These are phyloP conservation scores for Hypotaenidia okinawae DNA, from an alignment of 2,797 vertebrate species.

Conservation along the genomic window DNA sequence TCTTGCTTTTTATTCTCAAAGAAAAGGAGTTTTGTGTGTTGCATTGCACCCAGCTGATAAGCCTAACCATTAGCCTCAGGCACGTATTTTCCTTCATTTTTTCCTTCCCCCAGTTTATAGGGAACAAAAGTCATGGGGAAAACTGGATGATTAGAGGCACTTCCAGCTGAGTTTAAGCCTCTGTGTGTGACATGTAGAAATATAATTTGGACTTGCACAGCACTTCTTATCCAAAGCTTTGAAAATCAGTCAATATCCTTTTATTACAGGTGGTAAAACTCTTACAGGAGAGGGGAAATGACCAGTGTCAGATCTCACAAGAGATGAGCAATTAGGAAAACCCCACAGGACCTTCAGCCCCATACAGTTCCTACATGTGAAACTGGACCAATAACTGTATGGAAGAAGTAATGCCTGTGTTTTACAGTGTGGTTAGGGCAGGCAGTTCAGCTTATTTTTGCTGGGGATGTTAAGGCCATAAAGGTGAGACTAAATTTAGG, in stretches of 20 bases:
- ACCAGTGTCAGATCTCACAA: not conserved
- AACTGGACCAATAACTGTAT: not conserved
- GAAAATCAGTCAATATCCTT: not conserved
- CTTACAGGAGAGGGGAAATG: not conserved
- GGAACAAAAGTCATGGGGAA: not conserved
- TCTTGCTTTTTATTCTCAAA: slow-evolving; percentile 32
- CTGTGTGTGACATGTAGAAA: not conserved
- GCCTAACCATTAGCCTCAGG: slow-evolving; percentile 32
- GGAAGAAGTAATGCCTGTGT: not conserved
- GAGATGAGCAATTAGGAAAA: not conserved
- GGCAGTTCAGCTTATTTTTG: not conserved
- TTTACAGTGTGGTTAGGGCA: not conserved
- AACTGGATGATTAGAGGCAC: slow-evolving; percentile 21
- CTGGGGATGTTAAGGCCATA: not conserved
- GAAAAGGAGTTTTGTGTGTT: slow-evolving; percentile 23
- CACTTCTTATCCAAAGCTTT: not conserved
- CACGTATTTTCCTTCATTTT: slow-evolving; percentile 27
- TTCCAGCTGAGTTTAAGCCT: slow-evolving; percentile 56
- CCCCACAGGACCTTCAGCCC: not conserved
- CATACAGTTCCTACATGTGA: not conserved
- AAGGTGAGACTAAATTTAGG: not conserved
- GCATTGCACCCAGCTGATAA: slow-evolving; percentile 28
- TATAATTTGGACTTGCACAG: not conserved
- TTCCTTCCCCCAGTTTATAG: not conserved
- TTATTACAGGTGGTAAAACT: not conserved